A percentile compares a stretch with the other conserved stretches of the same genome.
Evolutionary conservation across 2,888 invertebrate species (phyloP).

Genomic region (Leptopilina myrica): DNA sequence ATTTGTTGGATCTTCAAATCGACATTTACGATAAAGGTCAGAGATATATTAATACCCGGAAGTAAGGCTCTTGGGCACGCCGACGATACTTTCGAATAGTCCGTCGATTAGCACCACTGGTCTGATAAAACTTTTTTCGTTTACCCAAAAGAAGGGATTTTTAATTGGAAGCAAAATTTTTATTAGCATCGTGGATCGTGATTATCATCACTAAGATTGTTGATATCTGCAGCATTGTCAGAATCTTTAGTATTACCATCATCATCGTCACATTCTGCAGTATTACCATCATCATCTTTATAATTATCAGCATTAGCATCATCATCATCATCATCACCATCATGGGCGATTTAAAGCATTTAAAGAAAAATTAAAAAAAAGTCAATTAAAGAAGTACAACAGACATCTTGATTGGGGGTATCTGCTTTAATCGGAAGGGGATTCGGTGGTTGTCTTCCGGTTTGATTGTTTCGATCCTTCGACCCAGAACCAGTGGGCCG

Average conservation of each 20-base stretch:
- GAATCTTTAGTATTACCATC: no score
- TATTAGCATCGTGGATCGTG: no score
- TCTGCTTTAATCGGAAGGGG: conserved; percentile 42
- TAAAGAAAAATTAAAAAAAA: no score
- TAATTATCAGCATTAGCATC: no score
- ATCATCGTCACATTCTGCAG: no score
- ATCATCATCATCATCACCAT: no score
- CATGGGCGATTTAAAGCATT: no score
- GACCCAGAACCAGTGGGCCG: conserved; percentile 28
- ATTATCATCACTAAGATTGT: no score
- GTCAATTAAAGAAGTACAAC: background rate
- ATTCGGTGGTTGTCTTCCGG: conserved; percentile 48
- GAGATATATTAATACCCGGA: conserved; percentile 11
- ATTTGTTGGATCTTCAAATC: conserved; percentile 19
- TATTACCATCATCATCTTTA: no score
- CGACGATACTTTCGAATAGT: conserved; percentile 22
- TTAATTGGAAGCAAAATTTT: no score
- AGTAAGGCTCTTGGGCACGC: conserved; percentile 31
- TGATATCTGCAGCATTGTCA: no score
- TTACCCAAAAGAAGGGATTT: no score
- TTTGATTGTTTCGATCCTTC: conserved; percentile 57
- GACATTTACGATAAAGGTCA: conserved; percentile 17
- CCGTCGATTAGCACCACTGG: conserved; percentile 15
- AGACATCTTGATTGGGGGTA: conserved; percentile 18
- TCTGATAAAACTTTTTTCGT: conserved; percentile 4